Evolutionary conservation across 2,113 vertebrate species (phyloP).

Genomic region (Procapra przewalskii): DNA sequence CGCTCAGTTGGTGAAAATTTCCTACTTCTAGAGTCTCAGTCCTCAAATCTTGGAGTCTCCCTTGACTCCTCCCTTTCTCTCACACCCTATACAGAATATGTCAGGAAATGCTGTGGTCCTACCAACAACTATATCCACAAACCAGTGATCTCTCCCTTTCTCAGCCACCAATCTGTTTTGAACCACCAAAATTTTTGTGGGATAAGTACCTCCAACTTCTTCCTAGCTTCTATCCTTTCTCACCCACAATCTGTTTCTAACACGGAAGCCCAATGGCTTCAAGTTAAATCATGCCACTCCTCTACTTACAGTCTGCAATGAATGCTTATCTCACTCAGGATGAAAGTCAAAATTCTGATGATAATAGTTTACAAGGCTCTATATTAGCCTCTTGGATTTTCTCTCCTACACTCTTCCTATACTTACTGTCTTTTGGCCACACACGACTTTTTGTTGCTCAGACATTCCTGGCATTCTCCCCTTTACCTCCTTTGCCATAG

Average conservation of each 20-base stretch:
- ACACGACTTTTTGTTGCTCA: neutral
- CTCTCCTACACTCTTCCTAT: neutral
- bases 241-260: neutral
- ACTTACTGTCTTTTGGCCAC: neutral
- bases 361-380: neutral
- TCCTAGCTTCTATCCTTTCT: neutral
- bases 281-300: neutral
- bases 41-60: neutral
- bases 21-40: neutral
- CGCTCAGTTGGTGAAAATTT: neutral
- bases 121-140: neutral
- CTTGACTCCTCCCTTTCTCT: neutral
- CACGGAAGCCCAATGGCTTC: neutral
- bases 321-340: neutral
- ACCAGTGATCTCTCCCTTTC: neutral
- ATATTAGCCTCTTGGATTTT: neutral
- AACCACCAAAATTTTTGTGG: neutral
- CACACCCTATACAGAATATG: neutral
- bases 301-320: neutral
- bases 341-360: neutral
- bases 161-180: neutral
- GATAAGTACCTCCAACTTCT: neutral
- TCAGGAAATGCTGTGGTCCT: neutral
- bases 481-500: neutral
- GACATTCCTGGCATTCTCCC: neutral